phyloP scores from a whole-genome alignment of 2,113 vertebrate species.

The Malurus elegans region DNA sequence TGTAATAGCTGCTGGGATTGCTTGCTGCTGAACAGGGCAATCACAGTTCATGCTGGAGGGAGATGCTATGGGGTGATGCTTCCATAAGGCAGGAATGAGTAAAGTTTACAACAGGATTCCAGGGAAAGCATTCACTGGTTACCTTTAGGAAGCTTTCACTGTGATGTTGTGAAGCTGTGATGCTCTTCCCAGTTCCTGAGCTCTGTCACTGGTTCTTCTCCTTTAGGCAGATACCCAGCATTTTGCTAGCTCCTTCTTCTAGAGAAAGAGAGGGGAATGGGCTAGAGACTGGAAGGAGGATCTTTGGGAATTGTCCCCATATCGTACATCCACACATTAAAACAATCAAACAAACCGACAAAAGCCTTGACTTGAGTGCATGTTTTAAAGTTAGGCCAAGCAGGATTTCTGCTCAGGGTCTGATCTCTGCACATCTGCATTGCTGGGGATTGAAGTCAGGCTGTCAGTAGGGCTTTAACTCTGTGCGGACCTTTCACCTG shows the following conservation, averaged over 20 bases:
- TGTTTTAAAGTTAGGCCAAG: not conserved
- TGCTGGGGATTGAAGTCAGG: not conserved
- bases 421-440: not conserved
- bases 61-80: not conserved
- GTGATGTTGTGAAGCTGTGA: accelerated
- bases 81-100: not conserved
- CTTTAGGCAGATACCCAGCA: not conserved
- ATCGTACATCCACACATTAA: not conserved
- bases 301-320: not conserved
- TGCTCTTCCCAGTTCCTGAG: not conserved
- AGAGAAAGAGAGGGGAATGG: not conserved
- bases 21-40: not conserved
- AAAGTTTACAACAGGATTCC: not conserved
- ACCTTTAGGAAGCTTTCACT: not conserved
- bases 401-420: not conserved
- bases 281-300: not conserved
- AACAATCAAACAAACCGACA: not conserved
- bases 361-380: not conserved
- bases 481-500: not conserved
- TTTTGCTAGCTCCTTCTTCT: not conserved
- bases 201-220: not conserved
- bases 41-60: not conserved
- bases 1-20: not conserved
- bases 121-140: not conserved
- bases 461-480: not conserved